Base-by-base conservation (phyloP, 2,888 invertebrate species). In the Choristoneura rosaceana region DNA sequence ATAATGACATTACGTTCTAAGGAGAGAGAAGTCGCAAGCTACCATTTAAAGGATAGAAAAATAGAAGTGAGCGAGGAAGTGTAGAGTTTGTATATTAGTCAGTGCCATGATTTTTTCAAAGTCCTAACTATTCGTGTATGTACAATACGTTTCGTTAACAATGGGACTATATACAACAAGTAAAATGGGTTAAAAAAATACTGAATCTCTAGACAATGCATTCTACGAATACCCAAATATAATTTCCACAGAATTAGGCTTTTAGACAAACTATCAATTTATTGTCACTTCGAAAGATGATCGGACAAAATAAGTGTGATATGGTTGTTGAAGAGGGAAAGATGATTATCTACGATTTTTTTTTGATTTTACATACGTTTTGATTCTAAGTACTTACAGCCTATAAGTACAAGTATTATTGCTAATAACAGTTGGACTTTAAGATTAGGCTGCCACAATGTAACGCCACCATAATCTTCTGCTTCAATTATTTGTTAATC, bases 351-450 rank as follows among this genome's bases (percentile, higher is more conserved):
- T 73, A 69, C 70, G n/a, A 25, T 74, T 74, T 70, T 65, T 71
- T 75, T 69, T 69, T 58, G 12, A 47, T 69, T 69, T 73, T 69
- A 55, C 59, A 67, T 73, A 12, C 55, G 69, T 73, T 70, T 76
- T 74, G 70, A 55, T 43, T 63, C 81, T 87, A 88, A 88, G 87
- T 88, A 89, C 84, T 75, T 71, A 71, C 43, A 81, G 78, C 79
- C 77, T 82, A 83, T 86, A 87, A 85, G 87, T 87, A 87, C 86
- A 81, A 80, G 78, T 75, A 82, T 85, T 86, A 87, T 87, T 87
- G 85, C 83, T 86, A 81, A 70, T 75, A 76, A 80, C 76, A 73
- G 76, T 77, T 82, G 79, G 83, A 73, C 66, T 69, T 58, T 25
- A 55, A 25, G 12, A 17, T 55, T 25, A 12, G 55, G 25, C 25